These are phyloP conservation scores for Nephrocerus scutellatus DNA, from an alignment of 2,888 invertebrate genomes.

Conservation along the genomic window DNA sequence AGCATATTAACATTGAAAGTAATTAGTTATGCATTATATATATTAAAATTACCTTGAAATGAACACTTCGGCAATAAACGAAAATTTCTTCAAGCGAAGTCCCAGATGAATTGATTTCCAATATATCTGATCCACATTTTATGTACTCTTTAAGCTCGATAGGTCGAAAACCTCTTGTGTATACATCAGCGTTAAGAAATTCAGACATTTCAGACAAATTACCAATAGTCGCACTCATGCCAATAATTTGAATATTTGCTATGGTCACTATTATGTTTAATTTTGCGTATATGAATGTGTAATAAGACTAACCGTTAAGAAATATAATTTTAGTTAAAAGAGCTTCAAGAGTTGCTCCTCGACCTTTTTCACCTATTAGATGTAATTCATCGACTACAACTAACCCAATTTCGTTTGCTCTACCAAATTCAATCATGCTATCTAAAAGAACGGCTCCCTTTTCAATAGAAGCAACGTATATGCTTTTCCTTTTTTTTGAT, in stretches of 20 bases:
- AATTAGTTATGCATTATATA: too few species aligned
- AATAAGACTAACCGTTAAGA: slow-evolving; percentile 58
- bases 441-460: slow-evolving; percentile 82
- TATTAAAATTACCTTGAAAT: slow-evolving; percentile 46
- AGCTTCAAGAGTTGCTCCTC: slow-evolving; percentile 81
- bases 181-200: slow-evolving; percentile 78
- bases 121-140: slow-evolving; percentile 60
- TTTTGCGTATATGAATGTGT: too few species aligned
- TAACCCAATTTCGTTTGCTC: slow-evolving; percentile 72
- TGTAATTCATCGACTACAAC: slow-evolving; percentile 87
- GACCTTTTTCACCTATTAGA: slow-evolving; percentile 78
- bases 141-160: slow-evolving; percentile 77
- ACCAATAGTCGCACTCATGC: slow-evolving; percentile 96
- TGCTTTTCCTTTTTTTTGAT: slow-evolving; percentile 63
- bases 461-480: slow-evolving; percentile 92
- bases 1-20: too few species aligned
- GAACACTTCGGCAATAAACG: slow-evolving; percentile 48
- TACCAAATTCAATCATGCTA: slow-evolving; percentile 70
- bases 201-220: slow-evolving; percentile 73
- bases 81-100: slow-evolving; percentile 51
- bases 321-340: slow-evolving; percentile 72
- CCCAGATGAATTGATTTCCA: slow-evolving; percentile 52
- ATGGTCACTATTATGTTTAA: too few species aligned
- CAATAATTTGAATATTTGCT: slow-evolving; percentile 76
- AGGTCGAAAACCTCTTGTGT: slow-evolving; percentile 80